Percentiles rank a stretch among this genome's conserved stretches.
These are phyloP conservation scores for Steinernema feltiae DNA, from an alignment of 1,140 invertebrate species.

Conservation along the genomic window DNA sequence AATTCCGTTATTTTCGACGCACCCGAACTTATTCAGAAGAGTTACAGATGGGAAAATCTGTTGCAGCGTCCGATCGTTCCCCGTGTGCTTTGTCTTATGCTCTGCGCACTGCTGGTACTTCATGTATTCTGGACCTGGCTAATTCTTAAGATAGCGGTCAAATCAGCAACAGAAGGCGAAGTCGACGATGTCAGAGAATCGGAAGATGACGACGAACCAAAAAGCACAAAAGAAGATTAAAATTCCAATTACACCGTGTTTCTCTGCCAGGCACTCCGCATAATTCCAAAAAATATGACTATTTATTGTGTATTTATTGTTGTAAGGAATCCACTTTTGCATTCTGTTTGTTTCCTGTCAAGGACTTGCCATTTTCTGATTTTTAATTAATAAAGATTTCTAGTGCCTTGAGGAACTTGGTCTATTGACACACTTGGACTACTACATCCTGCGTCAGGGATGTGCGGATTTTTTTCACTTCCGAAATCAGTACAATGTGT, in stretches of 20 bases:
- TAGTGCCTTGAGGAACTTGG: too few relatives aligned
- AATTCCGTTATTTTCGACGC: constrained; percentile 49
- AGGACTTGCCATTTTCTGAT: constrained; percentile 5
- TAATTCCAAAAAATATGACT: neutral
- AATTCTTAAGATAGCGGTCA: constrained; percentile 52
- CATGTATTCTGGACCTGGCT: constrained; percentile 55
- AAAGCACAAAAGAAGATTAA: constrained; percentile 19
- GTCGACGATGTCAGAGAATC: constrained; percentile 47
- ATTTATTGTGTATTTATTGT: neutral
- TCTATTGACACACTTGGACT: too few relatives aligned
- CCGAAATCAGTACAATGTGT: too few relatives aligned
- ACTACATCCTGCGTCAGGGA: too few relatives aligned
- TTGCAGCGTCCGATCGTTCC: constrained; percentile 51
- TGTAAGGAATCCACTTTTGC: too few relatives aligned
- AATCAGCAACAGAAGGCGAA: constrained; percentile 37
- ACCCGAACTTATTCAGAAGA: constrained; percentile 39
- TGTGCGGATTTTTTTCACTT: too few relatives aligned
- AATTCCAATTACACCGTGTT: too few relatives aligned
- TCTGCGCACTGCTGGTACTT: constrained; percentile 44
- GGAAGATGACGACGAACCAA: constrained; percentile 39
- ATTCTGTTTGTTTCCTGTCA: too few relatives aligned
- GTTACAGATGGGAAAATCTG: constrained; percentile 43
- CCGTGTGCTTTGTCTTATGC: constrained; percentile 43
- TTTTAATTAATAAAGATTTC: too few relatives aligned
- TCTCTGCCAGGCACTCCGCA: neutral